These are phyloP conservation scores for Apamea monoglypha DNA, from an alignment of 2,888 invertebrate species.

Conservation along the genomic window DNA sequence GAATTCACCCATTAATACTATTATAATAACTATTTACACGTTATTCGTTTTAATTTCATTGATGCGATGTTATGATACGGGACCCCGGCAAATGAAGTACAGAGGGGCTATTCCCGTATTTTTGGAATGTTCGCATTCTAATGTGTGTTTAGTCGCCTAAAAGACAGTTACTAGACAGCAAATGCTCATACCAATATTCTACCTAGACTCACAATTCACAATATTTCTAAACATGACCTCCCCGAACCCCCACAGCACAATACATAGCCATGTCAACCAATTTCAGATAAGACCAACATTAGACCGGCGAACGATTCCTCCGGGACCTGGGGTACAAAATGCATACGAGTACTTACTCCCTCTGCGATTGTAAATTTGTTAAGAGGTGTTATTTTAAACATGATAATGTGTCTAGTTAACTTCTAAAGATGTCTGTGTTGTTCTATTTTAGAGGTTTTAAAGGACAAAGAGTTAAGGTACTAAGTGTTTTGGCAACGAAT, in stretches of 20 bases:
- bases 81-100: too few relatives aligned
- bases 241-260: neutral
- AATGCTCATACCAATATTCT: neutral
- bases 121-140: too few relatives aligned
- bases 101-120: too few relatives aligned
- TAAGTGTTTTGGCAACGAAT: neutral
- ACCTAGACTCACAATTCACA: neutral
- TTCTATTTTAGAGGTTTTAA: conserved; percentile 6
- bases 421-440: conserved; percentile 31
- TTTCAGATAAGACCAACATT: conserved; percentile 45
- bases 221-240: conserved; percentile 4
- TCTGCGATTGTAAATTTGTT: conserved; percentile 36
- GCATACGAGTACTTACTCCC: conserved; percentile 45
- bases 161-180: neutral
- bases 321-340: conserved; percentile 31
- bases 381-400: conserved; percentile 49
- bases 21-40: too few relatives aligned
- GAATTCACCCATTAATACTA: too few relatives aligned
- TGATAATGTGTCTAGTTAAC: conserved; percentile 31
- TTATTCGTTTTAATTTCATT: too few relatives aligned
- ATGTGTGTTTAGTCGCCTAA: neutral
- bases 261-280: conserved; percentile 24
- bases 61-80: too few relatives aligned
- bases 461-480: neutral
- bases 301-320: conserved; percentile 33